Evolutionary conservation across 2,113 vertebrate genomes (phyloP).

Genomic region (Tangachromis dhanisi): DNA sequence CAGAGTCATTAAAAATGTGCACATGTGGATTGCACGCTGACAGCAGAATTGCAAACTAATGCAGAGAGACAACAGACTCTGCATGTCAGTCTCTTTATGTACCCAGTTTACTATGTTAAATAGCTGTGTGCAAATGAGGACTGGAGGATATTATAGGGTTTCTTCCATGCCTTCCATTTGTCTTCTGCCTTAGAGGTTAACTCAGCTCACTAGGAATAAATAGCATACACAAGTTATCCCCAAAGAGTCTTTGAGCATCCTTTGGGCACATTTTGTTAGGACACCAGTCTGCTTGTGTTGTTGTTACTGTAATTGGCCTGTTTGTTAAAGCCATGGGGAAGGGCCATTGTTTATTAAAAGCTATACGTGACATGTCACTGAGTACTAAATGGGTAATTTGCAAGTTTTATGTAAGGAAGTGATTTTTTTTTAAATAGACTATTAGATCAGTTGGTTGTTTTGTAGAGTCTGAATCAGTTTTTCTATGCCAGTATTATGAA

Average conservation of each 20-base stretch:
- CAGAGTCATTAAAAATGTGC: background rate
- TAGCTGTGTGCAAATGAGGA: background rate
- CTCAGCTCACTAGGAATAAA: background rate
- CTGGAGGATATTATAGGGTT: background rate
- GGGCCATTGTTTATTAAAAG: background rate
- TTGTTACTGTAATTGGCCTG: background rate
- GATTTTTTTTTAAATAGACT: background rate
- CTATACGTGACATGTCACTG: background rate
- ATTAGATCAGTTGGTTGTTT: background rate
- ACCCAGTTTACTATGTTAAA: constrained; percentile 3
- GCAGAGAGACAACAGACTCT: background rate
- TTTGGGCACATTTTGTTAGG: background rate
- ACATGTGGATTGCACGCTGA: background rate
- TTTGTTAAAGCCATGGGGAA: background rate
- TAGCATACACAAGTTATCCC: background rate
- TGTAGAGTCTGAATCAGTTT: background rate
- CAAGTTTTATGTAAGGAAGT: background rate
- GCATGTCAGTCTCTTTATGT: background rate
- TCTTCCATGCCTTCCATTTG: background rate
- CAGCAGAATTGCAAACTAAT: background rate
- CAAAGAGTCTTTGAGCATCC: background rate
- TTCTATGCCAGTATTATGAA: background rate
- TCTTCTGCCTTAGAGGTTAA: background rate
- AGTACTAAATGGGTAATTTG: background rate
- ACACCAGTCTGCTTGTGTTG: background rate